Percentiles rank a stretch among this genome's conserved stretches.
Conservation (phyloP, 2,888 invertebrate species). For the Aromia moschata region DNA sequence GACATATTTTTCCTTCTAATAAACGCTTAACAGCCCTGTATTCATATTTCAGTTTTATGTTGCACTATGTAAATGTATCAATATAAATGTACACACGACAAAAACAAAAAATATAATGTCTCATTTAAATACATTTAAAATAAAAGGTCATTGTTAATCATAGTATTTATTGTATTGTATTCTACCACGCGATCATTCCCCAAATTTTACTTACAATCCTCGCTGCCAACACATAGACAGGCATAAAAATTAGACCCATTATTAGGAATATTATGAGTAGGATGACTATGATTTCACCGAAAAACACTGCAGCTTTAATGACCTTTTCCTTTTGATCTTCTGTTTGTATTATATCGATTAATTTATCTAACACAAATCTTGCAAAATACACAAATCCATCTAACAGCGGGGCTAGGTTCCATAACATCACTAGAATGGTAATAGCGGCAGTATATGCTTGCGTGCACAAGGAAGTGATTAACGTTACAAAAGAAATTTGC, state of each 20-base stretch:
- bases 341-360: conserved; percentile 57
- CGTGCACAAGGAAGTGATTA: conserved; percentile 54
- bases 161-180: background rate
- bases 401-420: conserved; percentile 52
- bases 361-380: conserved; percentile 57
- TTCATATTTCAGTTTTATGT: no score
- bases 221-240: conserved; percentile 50
- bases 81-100: no score
- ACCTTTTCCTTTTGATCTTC: conserved; percentile 48
- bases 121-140: background rate
- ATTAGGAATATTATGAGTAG: conserved; percentile 55
- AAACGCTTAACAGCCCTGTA: no score
- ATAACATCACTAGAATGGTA: conserved; percentile 55
- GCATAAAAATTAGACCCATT: conserved; percentile 56
- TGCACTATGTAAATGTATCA: no score
- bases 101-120: no score
- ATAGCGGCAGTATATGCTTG: conserved; percentile 55
- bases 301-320: conserved; percentile 52
- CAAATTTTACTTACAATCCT: conserved; percentile 46
- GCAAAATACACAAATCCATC: conserved; percentile 54
- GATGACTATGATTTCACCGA: conserved; percentile 54
- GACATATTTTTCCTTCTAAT: no score
- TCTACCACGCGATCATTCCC: conserved; percentile 47
- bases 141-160: conserved; percentile 5
- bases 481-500: conserved; percentile 53